These are phyloP conservation scores for Misgurnus anguillicaudatus DNA, from an alignment of 2,113 vertebrate species.

Conservation along the genomic window DNA sequence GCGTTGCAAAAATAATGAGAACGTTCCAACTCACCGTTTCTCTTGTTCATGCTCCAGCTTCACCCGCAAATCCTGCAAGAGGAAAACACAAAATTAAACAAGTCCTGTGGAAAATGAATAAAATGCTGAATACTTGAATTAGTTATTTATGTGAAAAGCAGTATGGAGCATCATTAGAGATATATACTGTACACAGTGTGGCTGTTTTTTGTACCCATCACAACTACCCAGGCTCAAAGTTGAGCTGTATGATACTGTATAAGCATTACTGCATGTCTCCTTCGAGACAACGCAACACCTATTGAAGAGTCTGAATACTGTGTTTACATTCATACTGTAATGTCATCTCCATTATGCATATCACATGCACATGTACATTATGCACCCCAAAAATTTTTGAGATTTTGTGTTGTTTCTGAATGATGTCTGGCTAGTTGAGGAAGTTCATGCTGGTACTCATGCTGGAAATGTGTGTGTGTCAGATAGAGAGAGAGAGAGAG, in stretches of 20 bases:
- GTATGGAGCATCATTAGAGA: too few relatives aligned
- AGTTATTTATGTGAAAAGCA: too few relatives aligned
- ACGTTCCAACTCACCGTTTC: constrained; percentile 82
- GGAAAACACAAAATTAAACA: constrained; percentile 38
- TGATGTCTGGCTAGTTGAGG: background rate
- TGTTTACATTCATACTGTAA: background rate
- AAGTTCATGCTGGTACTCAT: constrained; percentile 11
- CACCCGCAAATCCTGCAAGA: constrained; percentile 85
- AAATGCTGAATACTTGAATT: background rate
- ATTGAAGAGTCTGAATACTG: constrained; percentile 6
- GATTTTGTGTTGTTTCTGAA: constrained; percentile 1
- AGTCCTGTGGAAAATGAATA: background rate
- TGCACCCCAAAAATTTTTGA: background rate
- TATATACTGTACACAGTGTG: too few relatives aligned
- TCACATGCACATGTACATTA: background rate
- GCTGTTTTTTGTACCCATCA: too few relatives aligned
- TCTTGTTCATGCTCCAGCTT: constrained; percentile 94
- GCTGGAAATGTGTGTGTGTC: background rate
- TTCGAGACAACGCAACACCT: background rate
- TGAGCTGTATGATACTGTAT: background rate
- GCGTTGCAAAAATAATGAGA: constrained; percentile 62
- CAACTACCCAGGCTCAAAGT: too few relatives aligned
- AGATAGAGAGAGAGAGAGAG: background rate
- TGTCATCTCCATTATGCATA: background rate
- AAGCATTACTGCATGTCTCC: constrained; percentile 21